Evolutionary conservation across 2,888 invertebrate species (phyloP), one percentile per base, ranked within the genome.

Genomic region (Conistra vaccinii): DNA sequence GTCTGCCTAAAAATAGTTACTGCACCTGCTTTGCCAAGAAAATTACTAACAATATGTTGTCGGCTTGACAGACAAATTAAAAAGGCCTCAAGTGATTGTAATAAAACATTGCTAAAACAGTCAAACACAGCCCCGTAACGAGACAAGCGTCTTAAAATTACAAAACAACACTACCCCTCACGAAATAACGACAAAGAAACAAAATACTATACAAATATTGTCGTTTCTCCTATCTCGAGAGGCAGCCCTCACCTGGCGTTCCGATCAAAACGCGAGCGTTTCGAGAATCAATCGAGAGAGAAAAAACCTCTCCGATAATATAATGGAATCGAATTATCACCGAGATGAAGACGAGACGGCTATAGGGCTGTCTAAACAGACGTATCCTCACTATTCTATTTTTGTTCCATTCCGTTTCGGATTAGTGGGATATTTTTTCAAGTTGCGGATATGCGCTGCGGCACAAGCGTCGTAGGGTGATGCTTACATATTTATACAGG

Each of bases 301-400:
- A 94, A 94, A 81, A 94, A 94, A 91, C 85, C 91, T 89, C 81
- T 78, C 74, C 87, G 92, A 93, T 94, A 94, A 94, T 94, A 95
- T 94, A 94, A 96, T 94, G 91, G 94, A 95, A 96, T 96, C 95
- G 95, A 96, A 96, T 96, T 95, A 96, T 96, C 95, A 92, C 92
- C 88, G 89, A 92, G 93, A 94, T 94, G 93, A 94, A 95, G 94
- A 93, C 92, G 91, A 91, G 87, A 90, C 89, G 87, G 82, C 88
- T 81, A 73, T 87, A 86, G 88, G 88, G 88, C 80, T 86, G 87
- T 77, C 84, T 75, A 75, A 83, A 85, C 77, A 79, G 65, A 65
- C 67, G 70, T 42, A 72, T 58, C 58, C 71, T 39, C 35, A 61
- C n/a, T 81, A 55, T 69, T 69, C 55, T 73, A 65, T 84, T 81